A percentile compares a stretch with the other conserved stretches of the same genome.
Evolutionary conservation across 2,797 vertebrate genomes (phyloP).

Genomic region (Hipposideros larvatus): DNA sequence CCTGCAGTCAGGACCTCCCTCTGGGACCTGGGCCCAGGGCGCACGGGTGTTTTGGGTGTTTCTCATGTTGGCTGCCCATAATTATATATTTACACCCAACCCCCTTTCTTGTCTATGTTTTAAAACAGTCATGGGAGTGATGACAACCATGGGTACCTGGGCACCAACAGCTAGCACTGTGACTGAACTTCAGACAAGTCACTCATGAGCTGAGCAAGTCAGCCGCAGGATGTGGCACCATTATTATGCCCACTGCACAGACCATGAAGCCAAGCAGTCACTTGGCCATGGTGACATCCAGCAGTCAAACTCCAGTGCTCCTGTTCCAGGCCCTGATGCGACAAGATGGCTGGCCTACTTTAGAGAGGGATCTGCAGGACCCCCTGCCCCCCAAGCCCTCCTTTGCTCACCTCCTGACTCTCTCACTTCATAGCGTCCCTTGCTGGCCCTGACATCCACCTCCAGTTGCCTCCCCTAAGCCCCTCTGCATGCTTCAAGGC

Average conservation of each 20-base stretch:
- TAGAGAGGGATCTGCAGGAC: neutral
- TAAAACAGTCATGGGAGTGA: rapidly evolving
- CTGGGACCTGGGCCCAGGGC: neutral
- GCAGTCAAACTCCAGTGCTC: neutral
- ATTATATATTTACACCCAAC: neutral
- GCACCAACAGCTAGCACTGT: neutral
- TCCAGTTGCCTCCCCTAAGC: neutral
- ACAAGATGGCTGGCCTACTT: neutral
- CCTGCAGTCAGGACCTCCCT: neutral
- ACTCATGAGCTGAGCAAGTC: rapidly evolving
- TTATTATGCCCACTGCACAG: neutral
- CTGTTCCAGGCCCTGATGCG: neutral
- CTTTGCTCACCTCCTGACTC: neutral
- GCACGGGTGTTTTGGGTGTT: neutral
- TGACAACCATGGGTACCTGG: neutral
- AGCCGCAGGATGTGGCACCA: neutral
- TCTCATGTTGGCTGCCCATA: neutral
- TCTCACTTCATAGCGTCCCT: neutral
- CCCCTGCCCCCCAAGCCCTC: neutral
- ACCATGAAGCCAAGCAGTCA: neutral
- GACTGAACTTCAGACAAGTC: neutral
- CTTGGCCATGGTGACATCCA: rapidly evolving
- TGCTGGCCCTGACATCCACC: too few species aligned
- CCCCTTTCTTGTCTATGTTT: neutral
- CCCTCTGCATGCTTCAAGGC: neutral